Conservation (phyloP, 2,888 invertebrate species). For the Nemoura dubitans region DNA sequence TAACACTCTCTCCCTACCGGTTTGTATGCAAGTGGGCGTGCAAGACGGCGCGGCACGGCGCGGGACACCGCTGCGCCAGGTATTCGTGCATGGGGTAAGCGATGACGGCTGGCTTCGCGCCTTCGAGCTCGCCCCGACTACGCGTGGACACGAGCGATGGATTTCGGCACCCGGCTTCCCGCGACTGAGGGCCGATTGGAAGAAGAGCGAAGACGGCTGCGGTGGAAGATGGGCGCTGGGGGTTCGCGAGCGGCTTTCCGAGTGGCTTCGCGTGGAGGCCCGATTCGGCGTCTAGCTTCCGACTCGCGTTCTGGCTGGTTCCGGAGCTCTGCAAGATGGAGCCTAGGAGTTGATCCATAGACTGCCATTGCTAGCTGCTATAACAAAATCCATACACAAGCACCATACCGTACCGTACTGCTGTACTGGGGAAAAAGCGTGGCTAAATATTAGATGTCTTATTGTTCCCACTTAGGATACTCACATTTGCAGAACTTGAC, state of each 20-base stretch:
- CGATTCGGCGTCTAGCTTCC: background rate
- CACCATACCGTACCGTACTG: too few relatives aligned
- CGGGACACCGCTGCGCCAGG: background rate
- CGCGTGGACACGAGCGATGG: background rate
- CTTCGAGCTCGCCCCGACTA: background rate
- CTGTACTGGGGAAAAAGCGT: too few relatives aligned
- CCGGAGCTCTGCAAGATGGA: background rate
- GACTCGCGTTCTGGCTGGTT: background rate
- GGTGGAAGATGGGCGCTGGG: background rate
- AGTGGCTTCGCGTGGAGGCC: background rate
- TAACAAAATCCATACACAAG: too few relatives aligned
- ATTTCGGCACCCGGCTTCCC: background rate
- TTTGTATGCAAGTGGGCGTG: slow-evolving; percentile 31
- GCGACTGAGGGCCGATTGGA: background rate
- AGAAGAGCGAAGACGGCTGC: background rate
- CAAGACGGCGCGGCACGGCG: background rate
- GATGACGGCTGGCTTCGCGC: background rate
- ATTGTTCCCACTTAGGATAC: too few relatives aligned
- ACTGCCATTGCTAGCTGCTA: too few relatives aligned
- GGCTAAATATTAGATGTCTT: too few relatives aligned
- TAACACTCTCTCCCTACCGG: slow-evolving; percentile 16
- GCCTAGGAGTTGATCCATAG: background rate
- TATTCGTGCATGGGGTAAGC: background rate
- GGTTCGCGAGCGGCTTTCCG: background rate
- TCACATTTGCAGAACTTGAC: too few relatives aligned